Percentiles rank a stretch among this genome's conserved stretches.
Conservation (phyloP, 2,113 vertebrate species). For the Daubentonia madagascariensis region DNA sequence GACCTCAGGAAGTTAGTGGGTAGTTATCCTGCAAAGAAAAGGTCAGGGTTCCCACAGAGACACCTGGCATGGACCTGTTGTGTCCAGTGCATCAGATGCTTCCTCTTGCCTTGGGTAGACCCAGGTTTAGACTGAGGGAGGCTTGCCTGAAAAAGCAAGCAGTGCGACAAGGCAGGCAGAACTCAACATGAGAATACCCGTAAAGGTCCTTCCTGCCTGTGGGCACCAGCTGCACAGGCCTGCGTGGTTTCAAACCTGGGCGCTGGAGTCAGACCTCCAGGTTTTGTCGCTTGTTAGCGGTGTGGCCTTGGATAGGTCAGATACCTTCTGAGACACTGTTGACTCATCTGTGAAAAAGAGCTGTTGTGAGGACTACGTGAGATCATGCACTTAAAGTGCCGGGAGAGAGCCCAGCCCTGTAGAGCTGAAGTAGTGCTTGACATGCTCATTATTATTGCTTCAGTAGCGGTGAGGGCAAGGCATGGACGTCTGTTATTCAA, state of each 20-base stretch:
- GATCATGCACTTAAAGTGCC: not conserved
- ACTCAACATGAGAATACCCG: not conserved
- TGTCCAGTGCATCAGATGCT: not conserved
- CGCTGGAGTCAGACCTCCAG: not conserved
- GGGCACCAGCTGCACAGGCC: not conserved
- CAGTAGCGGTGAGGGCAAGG: not conserved
- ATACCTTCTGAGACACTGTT: not conserved
- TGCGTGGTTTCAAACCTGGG: not conserved
- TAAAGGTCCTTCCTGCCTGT: not conserved
- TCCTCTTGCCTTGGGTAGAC: not conserved
- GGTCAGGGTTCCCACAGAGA: not conserved
- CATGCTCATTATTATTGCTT: not conserved
- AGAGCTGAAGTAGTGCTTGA: not conserved
- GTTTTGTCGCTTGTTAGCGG: not conserved
- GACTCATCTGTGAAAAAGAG: not conserved
- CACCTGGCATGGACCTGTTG: not conserved
- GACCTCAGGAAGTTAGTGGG: not conserved
- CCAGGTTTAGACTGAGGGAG: not conserved
- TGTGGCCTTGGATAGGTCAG: not conserved
- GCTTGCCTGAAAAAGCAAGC: not conserved
- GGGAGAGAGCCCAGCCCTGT: not conserved
- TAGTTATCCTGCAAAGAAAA: not conserved
- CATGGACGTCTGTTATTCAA: not conserved
- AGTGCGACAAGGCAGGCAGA: not conserved
- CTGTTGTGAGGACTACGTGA: not conserved